Base-by-base conservation (phyloP, 2,113 vertebrate species). In the Phalacrocorax brasilianus region DNA sequence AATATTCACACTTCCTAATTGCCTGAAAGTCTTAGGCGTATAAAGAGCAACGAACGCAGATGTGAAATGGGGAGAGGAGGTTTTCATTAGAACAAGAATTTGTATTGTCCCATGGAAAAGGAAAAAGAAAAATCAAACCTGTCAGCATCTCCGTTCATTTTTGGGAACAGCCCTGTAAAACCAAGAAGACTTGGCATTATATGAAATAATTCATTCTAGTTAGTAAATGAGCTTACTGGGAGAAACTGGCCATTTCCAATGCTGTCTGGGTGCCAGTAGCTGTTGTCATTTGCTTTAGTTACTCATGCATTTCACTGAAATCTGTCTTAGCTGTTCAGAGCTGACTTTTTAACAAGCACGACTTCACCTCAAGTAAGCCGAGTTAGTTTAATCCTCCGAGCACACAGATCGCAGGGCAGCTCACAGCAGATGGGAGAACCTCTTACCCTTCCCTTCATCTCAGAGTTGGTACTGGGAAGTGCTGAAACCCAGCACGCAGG, bases 261-360 rank as follows among this genome's bases (percentile, higher is more conserved):
- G 73, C 78, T 97, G 93, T 92, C 91, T 76, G 67, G 18, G 59
- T 94, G 95, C 97, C 97, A 97, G 84, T 33, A 85, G 91, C 95
- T 73, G 55, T 81, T 93, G 89, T 92, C 80, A 85, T 95, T 96
- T 92, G 77, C 74, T 95, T 65, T 85, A 96, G 91, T 91, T 93
- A 94, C 93, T 96, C 95, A 96, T 91, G 93, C 94, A 91, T 97
- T 95, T 96, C 93, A 95, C 80, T 63, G 91, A 89, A 91, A 38
- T 91, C 23, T 82, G 76, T 72, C 66, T 56, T 81, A 88, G 94
- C 91, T 62, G 44, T 82, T 95, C 62, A 67, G 94, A 93, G 56
- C 62, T 88, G 78, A 91, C 66, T 87, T 92, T 71, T 87, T 94
- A 73, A 82, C 49, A 76, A 91, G 84, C 70, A 87, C 0, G 0